Conservation (phyloP, 2,113 vertebrate species). For the Poecilia latipinna region DNA sequence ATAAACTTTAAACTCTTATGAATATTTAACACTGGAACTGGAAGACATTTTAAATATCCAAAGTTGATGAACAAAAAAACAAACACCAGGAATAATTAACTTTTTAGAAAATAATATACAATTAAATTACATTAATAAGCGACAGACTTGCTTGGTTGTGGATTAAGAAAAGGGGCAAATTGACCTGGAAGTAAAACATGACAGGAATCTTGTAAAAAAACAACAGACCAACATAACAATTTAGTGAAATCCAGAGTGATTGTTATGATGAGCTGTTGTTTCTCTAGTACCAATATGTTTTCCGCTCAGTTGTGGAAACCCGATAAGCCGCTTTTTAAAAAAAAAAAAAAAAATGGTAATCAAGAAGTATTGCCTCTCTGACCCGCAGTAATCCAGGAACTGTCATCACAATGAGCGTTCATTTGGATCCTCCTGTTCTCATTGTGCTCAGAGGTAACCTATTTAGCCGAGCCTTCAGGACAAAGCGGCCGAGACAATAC, state of each 20-base stretch:
- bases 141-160: background rate
- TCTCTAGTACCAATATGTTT: background rate
- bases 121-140: too few relatives aligned
- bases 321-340: background rate
- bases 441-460: constrained; percentile 9
- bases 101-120: too few relatives aligned
- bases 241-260: background rate
- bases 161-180: background rate
- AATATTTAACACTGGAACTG: too few relatives aligned
- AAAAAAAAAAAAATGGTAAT: background rate
- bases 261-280: background rate
- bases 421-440: background rate
- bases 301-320: background rate
- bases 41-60: too few relatives aligned
- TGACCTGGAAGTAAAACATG: background rate
- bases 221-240: too few relatives aligned
- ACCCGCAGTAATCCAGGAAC: constrained; percentile 3
- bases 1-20: too few relatives aligned
- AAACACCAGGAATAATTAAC: too few relatives aligned
- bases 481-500: constrained; percentile 26
- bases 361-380: background rate
- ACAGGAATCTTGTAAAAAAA: background rate
- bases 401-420: background rate
- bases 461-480: constrained; percentile 11
- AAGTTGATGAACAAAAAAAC: too few relatives aligned